These are phyloP conservation scores for Mimumesa dahlbomi DNA, from an alignment of 2,888 invertebrate species.

Conservation along the genomic window DNA sequence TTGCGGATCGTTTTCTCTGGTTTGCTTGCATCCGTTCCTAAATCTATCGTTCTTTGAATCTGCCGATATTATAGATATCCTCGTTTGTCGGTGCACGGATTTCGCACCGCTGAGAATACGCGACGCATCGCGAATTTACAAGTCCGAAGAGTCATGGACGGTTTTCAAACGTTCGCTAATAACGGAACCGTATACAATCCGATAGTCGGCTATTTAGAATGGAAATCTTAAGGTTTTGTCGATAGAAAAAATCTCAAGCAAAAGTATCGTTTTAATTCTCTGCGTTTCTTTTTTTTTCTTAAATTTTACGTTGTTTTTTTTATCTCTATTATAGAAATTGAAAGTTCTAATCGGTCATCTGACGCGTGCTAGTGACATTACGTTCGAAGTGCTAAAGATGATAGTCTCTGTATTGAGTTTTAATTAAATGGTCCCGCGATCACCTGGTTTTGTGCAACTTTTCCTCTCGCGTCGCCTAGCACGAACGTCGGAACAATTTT, in stretches of 20 bases:
- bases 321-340: too few species aligned
- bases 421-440: constrained; percentile 47
- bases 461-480: not conserved
- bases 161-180: not conserved
- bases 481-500: not conserved
- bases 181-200: not conserved
- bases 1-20: not conserved
- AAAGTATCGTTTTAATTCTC: too few species aligned
- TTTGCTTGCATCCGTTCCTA: not conserved
- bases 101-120: not conserved
- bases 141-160: not conserved
- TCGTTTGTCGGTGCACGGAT: not conserved
- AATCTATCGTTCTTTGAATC: constrained; percentile 1
- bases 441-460: constrained; percentile 12
- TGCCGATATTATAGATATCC: constrained; percentile 1
- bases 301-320: too few species aligned
- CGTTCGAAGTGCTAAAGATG: constrained; percentile 16
- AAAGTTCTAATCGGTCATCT: too few species aligned
- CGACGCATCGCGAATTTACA: not conserved
- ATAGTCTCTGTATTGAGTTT: constrained; percentile 29
- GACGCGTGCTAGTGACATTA: constrained; percentile 9
- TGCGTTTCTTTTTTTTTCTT: too few species aligned
- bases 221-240: not conserved
- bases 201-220: not conserved
- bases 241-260: too few species aligned